Conservation (phyloP, 37 sponge, comb jelly and placozoan genomes). For the Theonella swinhoei region DNA sequence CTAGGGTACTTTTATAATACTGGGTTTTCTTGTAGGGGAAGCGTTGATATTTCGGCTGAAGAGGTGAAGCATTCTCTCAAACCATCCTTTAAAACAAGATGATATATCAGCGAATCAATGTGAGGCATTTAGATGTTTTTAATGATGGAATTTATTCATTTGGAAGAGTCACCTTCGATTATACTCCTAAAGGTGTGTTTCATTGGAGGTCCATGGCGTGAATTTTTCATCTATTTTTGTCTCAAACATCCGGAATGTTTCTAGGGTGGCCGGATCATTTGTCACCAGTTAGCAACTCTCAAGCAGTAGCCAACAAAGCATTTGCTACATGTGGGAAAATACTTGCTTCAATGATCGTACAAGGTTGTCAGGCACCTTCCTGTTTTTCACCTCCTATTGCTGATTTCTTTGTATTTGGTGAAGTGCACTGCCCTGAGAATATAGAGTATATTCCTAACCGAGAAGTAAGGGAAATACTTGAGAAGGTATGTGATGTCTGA, state of each 20-base stretch:
- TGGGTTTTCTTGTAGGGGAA: neutral
- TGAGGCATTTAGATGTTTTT: neutral
- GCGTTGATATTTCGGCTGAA: neutral
- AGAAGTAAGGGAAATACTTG: neutral
- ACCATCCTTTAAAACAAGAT: no score
- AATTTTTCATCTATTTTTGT: neutral
- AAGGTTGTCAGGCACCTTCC: neutral
- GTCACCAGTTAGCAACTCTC: neutral
- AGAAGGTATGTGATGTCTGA: no score
- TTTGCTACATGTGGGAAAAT: neutral
- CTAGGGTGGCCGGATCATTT: neutral
- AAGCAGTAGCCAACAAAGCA: neutral
- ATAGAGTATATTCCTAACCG: neutral
- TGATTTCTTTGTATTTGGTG: neutral
- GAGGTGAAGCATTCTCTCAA: neutral
- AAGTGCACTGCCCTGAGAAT: constrained; percentile 1
- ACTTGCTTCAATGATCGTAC: neutral
- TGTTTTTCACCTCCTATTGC: neutral
- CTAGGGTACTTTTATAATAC: neutral
- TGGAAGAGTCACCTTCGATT: neutral
- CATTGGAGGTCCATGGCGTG: neutral
- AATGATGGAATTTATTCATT: neutral
- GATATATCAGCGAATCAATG: neutral
- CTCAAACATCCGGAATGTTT: neutral
- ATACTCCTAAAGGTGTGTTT: neutral